Evolutionary conservation across 2,797 vertebrate genomes (phyloP), one percentile per base, ranked within the genome.

Genomic region (Cephalopachus bancanus): DNA sequence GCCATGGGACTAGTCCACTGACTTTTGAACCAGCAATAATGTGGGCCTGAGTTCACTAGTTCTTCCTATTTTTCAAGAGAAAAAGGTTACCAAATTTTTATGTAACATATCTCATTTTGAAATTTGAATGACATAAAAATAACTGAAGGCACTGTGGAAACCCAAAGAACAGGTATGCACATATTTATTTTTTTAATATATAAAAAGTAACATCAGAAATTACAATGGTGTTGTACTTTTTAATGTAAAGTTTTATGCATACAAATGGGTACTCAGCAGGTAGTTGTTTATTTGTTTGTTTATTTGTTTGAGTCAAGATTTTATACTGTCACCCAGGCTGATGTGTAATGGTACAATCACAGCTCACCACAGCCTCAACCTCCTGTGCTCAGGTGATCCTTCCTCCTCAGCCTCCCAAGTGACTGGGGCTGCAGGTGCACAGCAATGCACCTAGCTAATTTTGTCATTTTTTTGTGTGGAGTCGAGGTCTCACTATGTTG

Each of bases 101-200:
- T 44, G 57, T 91, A 51, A 65, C 53, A 15, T 53, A 49, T 74
- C 19, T 93, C 57, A 67, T 75, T 69, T 37, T 83, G 16, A 95
- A 95, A 76, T 81, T 74, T 94, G 11, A 96, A 55, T 89, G 83
- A 10, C 44, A 62, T 62, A 88, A 84, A 93, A 59, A 49, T 86
- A 75, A 92, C 16, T 89, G 44, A 89, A 81, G n/a, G 55, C 11
- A 6, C 2, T 12, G 5, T 64, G 53, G 15, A 96, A 90, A 83
- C 44, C 28, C 76, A 97, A 71, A 90, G 33, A 83, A 33, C 8
- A 72, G 9, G 5, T 76, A 53, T 30, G 6, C 3, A 33, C 37
- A 37, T 17, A 11, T 37, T 93, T 95, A 55, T 74, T 53, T 86
- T 85, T 33, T 72, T 88, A 65, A 49, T 26, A 1, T 76, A 19